Evolutionary conservation across 2,113 vertebrate species (phyloP).

Genomic region (Nettapus auritus): DNA sequence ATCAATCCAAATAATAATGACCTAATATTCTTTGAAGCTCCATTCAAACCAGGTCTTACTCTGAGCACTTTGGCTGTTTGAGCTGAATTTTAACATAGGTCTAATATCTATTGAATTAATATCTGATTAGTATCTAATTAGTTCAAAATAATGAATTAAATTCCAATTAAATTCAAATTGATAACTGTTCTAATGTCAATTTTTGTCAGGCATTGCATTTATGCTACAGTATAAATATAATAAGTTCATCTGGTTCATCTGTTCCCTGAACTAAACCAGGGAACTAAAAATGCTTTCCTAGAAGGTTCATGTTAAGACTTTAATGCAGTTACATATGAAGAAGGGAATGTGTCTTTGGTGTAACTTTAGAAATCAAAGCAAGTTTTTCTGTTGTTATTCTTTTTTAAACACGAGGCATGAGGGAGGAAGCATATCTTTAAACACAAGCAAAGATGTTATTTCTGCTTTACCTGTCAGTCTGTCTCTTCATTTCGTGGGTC

Average conservation of each 20-base stretch:
- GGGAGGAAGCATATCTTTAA: neutral
- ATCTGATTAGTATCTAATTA: neutral
- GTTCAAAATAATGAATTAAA: neutral
- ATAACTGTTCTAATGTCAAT: neutral
- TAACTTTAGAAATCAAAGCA: neutral
- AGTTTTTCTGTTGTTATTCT: neutral
- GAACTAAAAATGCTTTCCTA: neutral
- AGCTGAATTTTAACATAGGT: neutral
- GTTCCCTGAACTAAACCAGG: slow-evolving; percentile 6
- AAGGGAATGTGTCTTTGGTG: neutral
- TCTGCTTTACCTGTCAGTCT: neutral
- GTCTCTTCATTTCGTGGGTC: neutral
- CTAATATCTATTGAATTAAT: neutral
- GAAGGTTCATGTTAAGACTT: neutral
- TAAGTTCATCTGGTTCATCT: neutral
- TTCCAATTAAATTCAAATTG: neutral
- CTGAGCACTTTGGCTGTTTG: neutral
- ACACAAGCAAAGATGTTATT: neutral
- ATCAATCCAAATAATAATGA: neutral
- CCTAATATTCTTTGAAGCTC: neutral
- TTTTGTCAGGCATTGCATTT: neutral
- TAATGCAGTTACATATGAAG: neutral
- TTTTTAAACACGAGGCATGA: rapidly evolving
- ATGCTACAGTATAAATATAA: neutral
- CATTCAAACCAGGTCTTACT: neutral